These are phyloP conservation scores for Pachyseris speciosa DNA, from an alignment of 64 coral and sea anemone genomes.

Conservation along the genomic window DNA sequence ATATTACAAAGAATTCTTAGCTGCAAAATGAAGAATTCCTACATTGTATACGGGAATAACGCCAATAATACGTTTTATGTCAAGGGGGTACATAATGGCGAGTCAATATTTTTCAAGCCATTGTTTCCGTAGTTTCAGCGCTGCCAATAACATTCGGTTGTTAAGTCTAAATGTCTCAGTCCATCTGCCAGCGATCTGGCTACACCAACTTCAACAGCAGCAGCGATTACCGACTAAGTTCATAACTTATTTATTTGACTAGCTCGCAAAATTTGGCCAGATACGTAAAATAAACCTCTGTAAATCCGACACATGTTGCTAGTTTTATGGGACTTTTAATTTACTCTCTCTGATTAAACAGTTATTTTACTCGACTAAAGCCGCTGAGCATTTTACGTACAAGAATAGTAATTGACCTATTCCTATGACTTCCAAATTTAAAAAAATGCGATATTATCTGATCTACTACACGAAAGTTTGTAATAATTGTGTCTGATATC, in stretches of 20 bases:
- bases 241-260: background rate
- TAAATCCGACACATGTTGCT: background rate
- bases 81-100: no score
- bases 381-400: background rate
- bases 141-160: background rate
- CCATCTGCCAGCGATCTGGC: no score
- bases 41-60: no score
- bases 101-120: no score
- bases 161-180: background rate
- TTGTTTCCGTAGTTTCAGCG: no score
- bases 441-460: background rate
- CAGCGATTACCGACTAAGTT: background rate
- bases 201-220: background rate
- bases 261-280: background rate
- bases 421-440: background rate
- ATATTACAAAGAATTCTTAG: no score
- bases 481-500: background rate
- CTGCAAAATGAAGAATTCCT: no score
- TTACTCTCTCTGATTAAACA: background rate
- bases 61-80: no score
- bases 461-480: background rate
- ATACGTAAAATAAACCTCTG: no score
- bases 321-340: background rate
- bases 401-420: background rate
- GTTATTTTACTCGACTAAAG: background rate